phyloP scores from a whole-genome alignment of 2,888 invertebrate species.

The Leptopilina syphax region DNA sequence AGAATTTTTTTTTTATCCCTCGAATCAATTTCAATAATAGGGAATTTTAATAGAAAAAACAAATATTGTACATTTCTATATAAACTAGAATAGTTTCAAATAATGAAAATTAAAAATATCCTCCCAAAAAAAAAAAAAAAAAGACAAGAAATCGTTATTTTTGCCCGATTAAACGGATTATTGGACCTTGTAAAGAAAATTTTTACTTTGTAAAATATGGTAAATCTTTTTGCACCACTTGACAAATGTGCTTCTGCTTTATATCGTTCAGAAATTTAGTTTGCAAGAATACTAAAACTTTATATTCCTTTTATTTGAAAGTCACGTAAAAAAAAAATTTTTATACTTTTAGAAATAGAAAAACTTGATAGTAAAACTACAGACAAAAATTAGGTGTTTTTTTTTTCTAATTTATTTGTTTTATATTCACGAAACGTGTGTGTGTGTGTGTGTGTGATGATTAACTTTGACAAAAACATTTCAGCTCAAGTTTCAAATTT shows the following conservation, averaged over 20 bases:
- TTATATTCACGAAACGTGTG: no score
- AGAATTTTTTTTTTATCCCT: no score
- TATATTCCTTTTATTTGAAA: neutral
- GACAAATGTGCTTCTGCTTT: conserved; percentile 1
- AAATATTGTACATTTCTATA: no score
- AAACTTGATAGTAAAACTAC: neutral
- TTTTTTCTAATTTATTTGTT: neutral
- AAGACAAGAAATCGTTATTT: neutral
- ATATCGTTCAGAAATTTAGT: conserved; percentile 2
- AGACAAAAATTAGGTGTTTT: no score
- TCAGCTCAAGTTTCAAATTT: neutral
- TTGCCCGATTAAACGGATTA: conserved; percentile 6
- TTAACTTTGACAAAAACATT: neutral
- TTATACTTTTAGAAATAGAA: neutral
- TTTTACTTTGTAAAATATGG: conserved; percentile 13
- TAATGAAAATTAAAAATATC: no score
- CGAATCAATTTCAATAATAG: no score
- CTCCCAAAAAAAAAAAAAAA: neutral
- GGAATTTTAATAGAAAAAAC: no score
- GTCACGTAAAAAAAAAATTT: neutral
- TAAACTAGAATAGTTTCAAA: no score
- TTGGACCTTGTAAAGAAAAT: neutral
- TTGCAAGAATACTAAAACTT: conserved; percentile 24
- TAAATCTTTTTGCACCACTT: conserved; percentile 8
- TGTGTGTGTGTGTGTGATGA: no score